Conservation (phyloP, 1,140 invertebrate genomes). For the Aphidius gifuensis region DNA sequence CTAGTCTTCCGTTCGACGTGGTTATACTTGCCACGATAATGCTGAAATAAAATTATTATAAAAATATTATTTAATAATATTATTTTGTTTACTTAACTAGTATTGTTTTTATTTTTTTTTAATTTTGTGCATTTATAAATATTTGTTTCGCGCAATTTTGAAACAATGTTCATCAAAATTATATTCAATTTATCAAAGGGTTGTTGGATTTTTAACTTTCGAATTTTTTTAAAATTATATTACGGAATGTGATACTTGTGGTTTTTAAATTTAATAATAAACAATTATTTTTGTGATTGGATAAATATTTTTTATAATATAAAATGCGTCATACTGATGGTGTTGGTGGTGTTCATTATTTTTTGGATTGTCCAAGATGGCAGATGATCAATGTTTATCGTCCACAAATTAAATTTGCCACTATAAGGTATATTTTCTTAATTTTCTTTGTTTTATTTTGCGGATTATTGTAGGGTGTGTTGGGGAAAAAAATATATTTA, state of each 20-base stretch:
- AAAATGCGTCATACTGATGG: conserved; percentile 37
- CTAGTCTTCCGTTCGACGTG: conserved; percentile 22
- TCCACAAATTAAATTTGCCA: conserved; percentile 44
- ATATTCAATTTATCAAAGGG: not conserved
- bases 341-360: conserved; percentile 38
- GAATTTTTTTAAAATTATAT: conserved; percentile 8
- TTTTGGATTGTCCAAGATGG: conserved; percentile 48
- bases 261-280: conserved; percentile 3
- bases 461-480: not conserved
- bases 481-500: not conserved
- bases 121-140: too few species aligned
- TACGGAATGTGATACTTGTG: conserved; percentile 31
- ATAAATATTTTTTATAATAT: conserved; percentile 9
- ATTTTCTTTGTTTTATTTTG: conserved; percentile 14
- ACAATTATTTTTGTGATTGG: conserved; percentile 9
- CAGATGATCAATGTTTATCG: conserved; percentile 52
- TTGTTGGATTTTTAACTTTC: not conserved
- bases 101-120: too few species aligned
- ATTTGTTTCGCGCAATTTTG: too few species aligned
- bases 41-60: conserved; percentile 4
- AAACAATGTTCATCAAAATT: not conserved
- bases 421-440: conserved; percentile 41
- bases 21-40: conserved; percentile 11
- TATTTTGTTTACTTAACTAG: not conserved
- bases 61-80: not conserved